Percentiles rank a stretch among this genome's conserved stretches.
phyloP scores from a whole-genome alignment of 2,797 vertebrate species.

The Orientallactaga sibirica region DNA sequence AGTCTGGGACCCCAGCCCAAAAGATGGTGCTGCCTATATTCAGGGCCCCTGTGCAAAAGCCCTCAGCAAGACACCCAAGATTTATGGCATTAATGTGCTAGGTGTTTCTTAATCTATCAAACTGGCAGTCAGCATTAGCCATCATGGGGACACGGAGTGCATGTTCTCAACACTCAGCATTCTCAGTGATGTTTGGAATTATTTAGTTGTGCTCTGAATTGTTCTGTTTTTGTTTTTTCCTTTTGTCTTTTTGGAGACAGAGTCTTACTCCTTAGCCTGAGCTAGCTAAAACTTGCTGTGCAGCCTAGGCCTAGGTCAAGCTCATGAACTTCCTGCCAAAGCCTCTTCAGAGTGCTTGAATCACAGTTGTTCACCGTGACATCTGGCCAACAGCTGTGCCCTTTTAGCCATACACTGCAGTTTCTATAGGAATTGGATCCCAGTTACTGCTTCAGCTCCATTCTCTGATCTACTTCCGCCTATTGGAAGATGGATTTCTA shows the following conservation, averaged over 20 bases:
- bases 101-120: too few relatives aligned
- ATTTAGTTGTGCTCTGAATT: not conserved
- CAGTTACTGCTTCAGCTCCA: conserved; percentile 17
- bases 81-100: too few relatives aligned
- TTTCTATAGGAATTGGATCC: conserved; percentile 52
- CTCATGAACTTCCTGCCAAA: not conserved
- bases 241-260: not conserved
- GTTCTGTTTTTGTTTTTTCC: not conserved
- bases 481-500: conserved; percentile 30
- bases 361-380: too few relatives aligned
- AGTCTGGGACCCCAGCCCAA: too few relatives aligned
- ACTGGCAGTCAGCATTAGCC: too few relatives aligned
- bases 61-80: too few relatives aligned
- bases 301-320: not conserved
- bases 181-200: not conserved
- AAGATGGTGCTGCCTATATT: too few relatives aligned
- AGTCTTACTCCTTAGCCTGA: not conserved
- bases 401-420: conserved; percentile 9
- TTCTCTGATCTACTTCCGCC: conserved; percentile 32
- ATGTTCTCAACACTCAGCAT: not conserved
- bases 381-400: not conserved
- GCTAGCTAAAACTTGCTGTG: too few relatives aligned
- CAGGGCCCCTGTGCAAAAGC: too few relatives aligned
- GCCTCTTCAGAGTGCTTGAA: not conserved
- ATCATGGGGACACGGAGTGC: not conserved